Evolutionary conservation across 92 coral and sea anemone genomes (phyloP), one percentile per base, ranked within the genome.

Genomic region (Nematostella vectensis): DNA sequence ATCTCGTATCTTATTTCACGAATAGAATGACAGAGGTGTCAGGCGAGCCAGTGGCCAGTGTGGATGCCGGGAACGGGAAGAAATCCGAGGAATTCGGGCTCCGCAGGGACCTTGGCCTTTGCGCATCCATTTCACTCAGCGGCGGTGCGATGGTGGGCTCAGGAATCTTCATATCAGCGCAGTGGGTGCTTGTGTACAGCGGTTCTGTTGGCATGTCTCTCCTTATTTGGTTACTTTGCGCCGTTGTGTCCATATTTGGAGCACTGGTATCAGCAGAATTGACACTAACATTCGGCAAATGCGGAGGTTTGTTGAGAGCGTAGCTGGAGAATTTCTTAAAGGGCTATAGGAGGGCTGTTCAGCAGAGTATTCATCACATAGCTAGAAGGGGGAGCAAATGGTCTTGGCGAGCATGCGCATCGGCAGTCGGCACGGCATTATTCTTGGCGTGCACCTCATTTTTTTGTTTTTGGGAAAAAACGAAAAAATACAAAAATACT

Each of bases 191-290:
- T 48, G 48, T 68, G 20, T 75, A 61, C 50, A 75, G 82, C 37
- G 82, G 82, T 4, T 75, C 82, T 4, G 82, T 75, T 37, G 82
- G 82, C 12, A 48, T 75, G 76, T 55, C 74, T n/a, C 26, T 75
- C 17, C 31, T 67, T 12, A 55, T 66, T 27, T 75, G 82, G 82
- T 29, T 65, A 11, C 26, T 75, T 31, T 75, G 82, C 55, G 82
- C 63, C 20, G 25, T 75, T 2, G 64, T 75, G 25, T 54, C 76
- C 6, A 53, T 68, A 42, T 18, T 71, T 23, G 82, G 82, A 28
- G 82, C 69, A n/a, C 31, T 75, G 57, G 59, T 69, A 11, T 75
- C 60, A 53, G 75, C 54, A 4, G 82, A 75, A 31, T 54, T 75
- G 44, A 75, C 70, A 11, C 55, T 71, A 4, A 75, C 72, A 28